Base-by-base conservation (phyloP, 2,888 invertebrate genomes). In the Uloborus plumipes region DNA sequence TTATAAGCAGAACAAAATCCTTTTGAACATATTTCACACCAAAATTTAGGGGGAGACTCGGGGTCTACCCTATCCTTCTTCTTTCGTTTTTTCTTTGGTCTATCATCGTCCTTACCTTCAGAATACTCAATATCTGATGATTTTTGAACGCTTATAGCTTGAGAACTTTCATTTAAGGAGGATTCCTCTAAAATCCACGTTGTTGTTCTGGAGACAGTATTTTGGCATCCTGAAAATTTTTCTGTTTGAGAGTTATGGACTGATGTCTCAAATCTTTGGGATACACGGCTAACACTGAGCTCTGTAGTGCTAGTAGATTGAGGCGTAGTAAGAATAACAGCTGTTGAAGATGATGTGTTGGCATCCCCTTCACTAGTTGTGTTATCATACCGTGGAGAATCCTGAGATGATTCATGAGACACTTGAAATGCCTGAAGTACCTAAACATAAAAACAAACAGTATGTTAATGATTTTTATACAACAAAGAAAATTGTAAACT, bases 1-100 rank as follows among this genome's bases (percentile, higher is more conserved):
- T 85, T 85, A 70, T 85, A 85, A 9, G 85, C 85, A 50, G 85
- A 85, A 62, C 81, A 85, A 55, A 85, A 85, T 51, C 85, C 84
- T 53, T 81, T 76, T 18, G 73, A 81, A 18, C 85, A 85, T 20
- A 82, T 73, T 47, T 84, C 79, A 67, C 85, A 85, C 84, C 84
- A 84, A 73, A 84, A 84, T 53, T 81, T 81, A 47, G 77, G 78
- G 49, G 73, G 39, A n/a, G 72, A 15, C 16, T 77, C 80, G 13
- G 75, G 67, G 51, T 69, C 66, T 22, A 72, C 61, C 6, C 71
- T 62, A 20, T 72, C 76, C 18, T 72, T 73, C 22, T 81, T 66
- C 14, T 80, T 81, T 49, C 65, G 69, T 65, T 84, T 81, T 47
- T 71, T 80, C 62, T 77, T 76, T 3, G 76, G 67, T 47, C 72